A percentile compares a stretch with the other conserved stretches of the same genome.
Conservation (phyloP, 2,113 vertebrate species). For the Mesoclemmys tuberculata region DNA sequence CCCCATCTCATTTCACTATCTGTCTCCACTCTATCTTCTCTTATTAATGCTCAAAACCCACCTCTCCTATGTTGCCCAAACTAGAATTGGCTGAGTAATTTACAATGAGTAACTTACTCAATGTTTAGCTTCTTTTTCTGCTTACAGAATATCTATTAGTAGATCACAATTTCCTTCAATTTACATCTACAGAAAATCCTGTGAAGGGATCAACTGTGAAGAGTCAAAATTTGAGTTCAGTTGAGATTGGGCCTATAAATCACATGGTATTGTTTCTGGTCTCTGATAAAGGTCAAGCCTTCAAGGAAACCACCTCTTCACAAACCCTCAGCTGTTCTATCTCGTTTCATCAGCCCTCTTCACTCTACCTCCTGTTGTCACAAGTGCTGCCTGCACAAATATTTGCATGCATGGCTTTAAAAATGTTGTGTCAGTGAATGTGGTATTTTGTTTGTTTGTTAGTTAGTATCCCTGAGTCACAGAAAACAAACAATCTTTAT, state of each 20-base stretch:
- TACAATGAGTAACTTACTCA: not conserved
- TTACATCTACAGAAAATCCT: not conserved
- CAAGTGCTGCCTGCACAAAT: fast-evolving
- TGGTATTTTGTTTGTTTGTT: not conserved
- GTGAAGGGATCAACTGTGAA: not conserved
- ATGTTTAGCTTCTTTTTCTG: not conserved
- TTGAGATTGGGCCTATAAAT: not conserved
- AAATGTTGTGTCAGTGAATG: fast-evolving
- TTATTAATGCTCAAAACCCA: not conserved
- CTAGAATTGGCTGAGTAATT: not conserved
- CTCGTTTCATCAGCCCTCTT: not conserved
- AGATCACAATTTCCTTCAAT: not conserved
- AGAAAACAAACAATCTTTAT: too few relatives aligned
- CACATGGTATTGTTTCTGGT: too few relatives aligned
- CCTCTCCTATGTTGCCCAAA: not conserved
- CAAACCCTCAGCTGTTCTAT: not conserved
- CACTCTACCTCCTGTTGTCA: not conserved
- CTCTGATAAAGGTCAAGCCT: not conserved
- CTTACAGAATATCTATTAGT: not conserved
- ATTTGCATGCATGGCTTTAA: fast-evolving
- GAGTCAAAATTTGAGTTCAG: not conserved
- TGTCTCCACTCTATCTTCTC: not conserved
- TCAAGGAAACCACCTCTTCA: fast-evolving
- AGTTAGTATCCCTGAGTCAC: too few relatives aligned
- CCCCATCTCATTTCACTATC: not conserved